Conservation (phyloP, 2,113 vertebrate genomes). For the Loxodonta africana region DNA sequence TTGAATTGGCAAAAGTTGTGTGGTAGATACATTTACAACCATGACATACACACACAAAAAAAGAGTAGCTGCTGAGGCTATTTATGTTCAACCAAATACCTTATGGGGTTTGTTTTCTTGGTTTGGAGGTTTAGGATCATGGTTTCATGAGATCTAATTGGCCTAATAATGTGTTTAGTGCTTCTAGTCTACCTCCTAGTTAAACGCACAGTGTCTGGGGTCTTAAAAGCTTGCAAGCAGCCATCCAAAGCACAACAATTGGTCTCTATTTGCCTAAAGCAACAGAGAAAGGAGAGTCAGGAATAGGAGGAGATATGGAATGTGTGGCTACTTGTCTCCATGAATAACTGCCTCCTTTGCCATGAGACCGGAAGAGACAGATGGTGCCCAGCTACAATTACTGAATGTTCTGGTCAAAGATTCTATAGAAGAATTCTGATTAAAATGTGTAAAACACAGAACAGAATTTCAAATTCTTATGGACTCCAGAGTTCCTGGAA, state of each 20-base stretch:
- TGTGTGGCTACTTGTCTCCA: not conserved
- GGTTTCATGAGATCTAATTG: not conserved
- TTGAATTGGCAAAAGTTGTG: not conserved
- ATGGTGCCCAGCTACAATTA: not conserved
- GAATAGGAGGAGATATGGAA: not conserved
- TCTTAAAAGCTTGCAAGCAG: not conserved
- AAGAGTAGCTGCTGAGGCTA: not conserved
- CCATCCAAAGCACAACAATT: not conserved
- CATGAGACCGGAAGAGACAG: not conserved
- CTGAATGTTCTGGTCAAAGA: not conserved
- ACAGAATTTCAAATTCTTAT: not conserved
- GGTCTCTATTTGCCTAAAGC: not conserved
- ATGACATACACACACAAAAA: too few species aligned
- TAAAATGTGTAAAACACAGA: not conserved
- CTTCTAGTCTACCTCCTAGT: not conserved
- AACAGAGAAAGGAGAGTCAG: not conserved
- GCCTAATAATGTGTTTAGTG: not conserved
- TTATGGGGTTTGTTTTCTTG: not conserved
- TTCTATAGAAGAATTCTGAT: not conserved
- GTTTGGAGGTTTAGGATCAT: not conserved
- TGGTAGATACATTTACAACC: not conserved
- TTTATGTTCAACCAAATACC: not conserved
- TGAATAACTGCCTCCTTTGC: not conserved
- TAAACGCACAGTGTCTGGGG: not conserved
- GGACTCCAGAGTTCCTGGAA: not conserved